Evolutionary conservation across 2,113 vertebrate genomes (phyloP).

Genomic region (Puma concolor): DNA sequence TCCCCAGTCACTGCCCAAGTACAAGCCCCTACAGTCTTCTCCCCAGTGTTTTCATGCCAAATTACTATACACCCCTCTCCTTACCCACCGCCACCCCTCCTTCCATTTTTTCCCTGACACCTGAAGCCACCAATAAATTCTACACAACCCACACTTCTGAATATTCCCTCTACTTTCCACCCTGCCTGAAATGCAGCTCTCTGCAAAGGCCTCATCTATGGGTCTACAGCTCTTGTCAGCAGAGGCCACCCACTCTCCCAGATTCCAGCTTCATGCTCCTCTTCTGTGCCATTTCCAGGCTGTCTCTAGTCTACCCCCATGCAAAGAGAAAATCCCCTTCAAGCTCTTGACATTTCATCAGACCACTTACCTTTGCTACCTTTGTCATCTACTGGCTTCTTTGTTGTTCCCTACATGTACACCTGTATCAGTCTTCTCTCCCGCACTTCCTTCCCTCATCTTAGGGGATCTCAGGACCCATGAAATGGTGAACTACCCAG

Average conservation of each 20-base stretch:
- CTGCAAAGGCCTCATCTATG: not conserved
- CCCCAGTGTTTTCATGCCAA: not conserved
- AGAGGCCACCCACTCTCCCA: not conserved
- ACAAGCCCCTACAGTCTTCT: not conserved
- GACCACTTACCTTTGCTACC: not conserved
- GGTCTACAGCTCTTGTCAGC: not conserved
- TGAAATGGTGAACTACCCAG: not conserved
- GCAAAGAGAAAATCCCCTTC: slow-evolving; percentile 19
- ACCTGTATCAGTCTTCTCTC: not conserved
- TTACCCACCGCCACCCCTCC: not conserved
- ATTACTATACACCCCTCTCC: not conserved
- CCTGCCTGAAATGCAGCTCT: not conserved
- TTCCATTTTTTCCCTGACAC: not conserved
- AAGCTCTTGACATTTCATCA: not conserved
- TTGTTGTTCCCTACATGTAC: not conserved
- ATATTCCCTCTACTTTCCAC: not conserved
- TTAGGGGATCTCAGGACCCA: not conserved
- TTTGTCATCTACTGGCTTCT: not conserved
- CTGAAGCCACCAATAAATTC: not conserved
- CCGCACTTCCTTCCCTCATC: not conserved
- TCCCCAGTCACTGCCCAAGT: not conserved
- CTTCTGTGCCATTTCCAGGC: not conserved
- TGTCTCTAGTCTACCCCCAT: not conserved
- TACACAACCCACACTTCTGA: not conserved
- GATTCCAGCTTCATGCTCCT: not conserved